phyloP scores from a whole-genome alignment of 2,888 invertebrate genomes.

The Serripes groenlandicus region DNA sequence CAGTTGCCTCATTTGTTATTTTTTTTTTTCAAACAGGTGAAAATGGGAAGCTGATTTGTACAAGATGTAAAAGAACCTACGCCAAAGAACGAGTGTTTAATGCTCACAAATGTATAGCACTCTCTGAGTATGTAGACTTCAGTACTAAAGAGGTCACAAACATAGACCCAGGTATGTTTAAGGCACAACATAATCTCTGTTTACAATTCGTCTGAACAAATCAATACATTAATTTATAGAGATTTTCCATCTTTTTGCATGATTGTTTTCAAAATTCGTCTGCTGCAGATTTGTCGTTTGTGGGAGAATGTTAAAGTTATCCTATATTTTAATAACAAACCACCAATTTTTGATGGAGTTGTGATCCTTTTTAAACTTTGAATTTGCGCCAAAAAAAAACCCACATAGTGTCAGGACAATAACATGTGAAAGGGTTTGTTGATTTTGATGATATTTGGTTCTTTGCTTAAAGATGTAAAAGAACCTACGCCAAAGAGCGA shows the following conservation, averaged over 20 bases:
- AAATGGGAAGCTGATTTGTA: constrained; percentile 82
- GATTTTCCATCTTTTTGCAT: neutral
- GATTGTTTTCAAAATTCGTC: neutral
- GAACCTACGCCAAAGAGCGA: constrained; percentile 81
- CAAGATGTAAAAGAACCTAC: constrained; percentile 82
- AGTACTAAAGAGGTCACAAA: constrained; percentile 74
- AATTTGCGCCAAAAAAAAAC: too few species aligned
- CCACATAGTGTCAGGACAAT: too few species aligned
- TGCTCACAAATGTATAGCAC: constrained; percentile 84
- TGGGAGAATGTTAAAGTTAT: neutral
- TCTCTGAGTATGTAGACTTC: constrained; percentile 84
- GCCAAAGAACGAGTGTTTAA: constrained; percentile 83
- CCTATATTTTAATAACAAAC: neutral
- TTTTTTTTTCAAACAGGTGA: constrained; percentile 66
- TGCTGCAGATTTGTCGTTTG: neutral
- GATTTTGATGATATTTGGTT: too few species aligned
- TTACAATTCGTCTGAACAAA: neutral
- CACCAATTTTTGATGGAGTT: too few species aligned
- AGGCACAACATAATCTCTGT: neutral
- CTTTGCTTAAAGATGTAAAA: constrained; percentile 83
- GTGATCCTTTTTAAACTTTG: too few species aligned
- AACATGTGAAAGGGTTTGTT: too few species aligned
- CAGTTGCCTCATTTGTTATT: too few species aligned
- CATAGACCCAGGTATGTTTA: constrained; percentile 71
- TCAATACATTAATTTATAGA: neutral